phyloP scores from a whole-genome alignment of 2,113 vertebrate genomes.

The Cariama cristata region DNA sequence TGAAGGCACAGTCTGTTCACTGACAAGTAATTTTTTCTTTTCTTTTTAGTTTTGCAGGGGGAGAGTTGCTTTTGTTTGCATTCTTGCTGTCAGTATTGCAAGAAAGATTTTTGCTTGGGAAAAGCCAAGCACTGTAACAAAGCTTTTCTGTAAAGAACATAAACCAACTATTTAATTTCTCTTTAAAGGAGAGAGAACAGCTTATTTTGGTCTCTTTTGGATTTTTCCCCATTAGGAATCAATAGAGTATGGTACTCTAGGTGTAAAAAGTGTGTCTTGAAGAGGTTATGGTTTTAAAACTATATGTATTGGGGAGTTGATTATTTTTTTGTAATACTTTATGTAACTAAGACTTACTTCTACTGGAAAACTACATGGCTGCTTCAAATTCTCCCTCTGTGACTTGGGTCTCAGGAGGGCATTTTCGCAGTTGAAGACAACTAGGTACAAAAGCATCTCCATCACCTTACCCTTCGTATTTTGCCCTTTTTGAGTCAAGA shows the following conservation, averaged over 20 bases:
- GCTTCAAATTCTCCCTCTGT: not conserved
- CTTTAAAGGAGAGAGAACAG: not conserved
- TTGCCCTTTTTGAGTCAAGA: not conserved
- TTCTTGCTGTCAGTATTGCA: not conserved
- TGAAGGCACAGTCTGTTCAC: not conserved
- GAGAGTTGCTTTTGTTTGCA: not conserved
- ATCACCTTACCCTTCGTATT: not conserved
- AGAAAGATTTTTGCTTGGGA: not conserved
- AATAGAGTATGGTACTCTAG: not conserved
- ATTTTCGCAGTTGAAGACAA: not conserved
- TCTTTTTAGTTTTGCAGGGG: fast-evolving
- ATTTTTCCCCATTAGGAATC: not conserved
- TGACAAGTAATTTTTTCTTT: not conserved
- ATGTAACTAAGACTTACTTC: not conserved
- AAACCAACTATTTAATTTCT: not conserved
- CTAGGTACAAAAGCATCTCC: not conserved
- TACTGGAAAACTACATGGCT: not conserved
- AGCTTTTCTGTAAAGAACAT: not conserved
- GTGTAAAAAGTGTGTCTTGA: not conserved
- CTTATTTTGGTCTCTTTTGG: not conserved
- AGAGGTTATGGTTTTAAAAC: not conserved
- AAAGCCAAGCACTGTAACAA: not conserved
- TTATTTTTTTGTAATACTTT: not conserved
- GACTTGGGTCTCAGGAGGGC: fast-evolving
- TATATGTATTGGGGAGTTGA: not conserved